These are phyloP conservation scores for Drosophila pseudoananassae DNA, from an alignment of 1,140 invertebrate genomes.

Conservation along the genomic window DNA sequence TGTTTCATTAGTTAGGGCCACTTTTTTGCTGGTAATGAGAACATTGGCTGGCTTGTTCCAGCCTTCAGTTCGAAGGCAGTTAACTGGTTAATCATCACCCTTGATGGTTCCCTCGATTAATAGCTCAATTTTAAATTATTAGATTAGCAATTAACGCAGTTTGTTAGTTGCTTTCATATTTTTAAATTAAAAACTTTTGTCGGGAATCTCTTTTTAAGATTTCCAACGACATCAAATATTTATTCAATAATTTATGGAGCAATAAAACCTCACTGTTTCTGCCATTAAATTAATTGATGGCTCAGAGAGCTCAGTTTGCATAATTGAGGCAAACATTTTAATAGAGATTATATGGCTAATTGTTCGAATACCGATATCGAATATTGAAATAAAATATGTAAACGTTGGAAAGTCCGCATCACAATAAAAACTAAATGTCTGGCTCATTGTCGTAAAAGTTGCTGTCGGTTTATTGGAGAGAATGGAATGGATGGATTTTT, in stretches of 20 bases:
- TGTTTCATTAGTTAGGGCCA: constrained; percentile 14
- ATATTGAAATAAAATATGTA: constrained; percentile 23
- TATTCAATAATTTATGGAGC: constrained; percentile 68
- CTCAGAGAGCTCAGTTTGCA: constrained; percentile 36
- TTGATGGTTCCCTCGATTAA: constrained; percentile 16
- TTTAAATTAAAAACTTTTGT: no score
- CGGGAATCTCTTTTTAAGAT: not conserved
- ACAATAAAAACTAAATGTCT: constrained; percentile 50
- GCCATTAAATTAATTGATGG: constrained; percentile 61
- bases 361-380: constrained; percentile 30
- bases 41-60: constrained; percentile 22
- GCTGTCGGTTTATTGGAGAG: constrained; percentile 19
- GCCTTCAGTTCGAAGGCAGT: constrained; percentile 27
- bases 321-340: constrained; percentile 43
- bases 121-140: not conserved
- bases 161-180: no score
- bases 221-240: constrained; percentile 38
- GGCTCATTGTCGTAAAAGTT: constrained; percentile 44
- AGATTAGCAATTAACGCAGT: not conserved
- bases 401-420: constrained; percentile 31
- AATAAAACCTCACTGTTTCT: constrained; percentile 56
- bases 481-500: constrained; percentile 28
- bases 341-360: constrained; percentile 46
- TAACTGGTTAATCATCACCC: constrained; percentile 1
- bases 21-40: constrained; percentile 26